Conservation (phyloP, 2,113 vertebrate genomes). For the Tonatia bakeri region DNA sequence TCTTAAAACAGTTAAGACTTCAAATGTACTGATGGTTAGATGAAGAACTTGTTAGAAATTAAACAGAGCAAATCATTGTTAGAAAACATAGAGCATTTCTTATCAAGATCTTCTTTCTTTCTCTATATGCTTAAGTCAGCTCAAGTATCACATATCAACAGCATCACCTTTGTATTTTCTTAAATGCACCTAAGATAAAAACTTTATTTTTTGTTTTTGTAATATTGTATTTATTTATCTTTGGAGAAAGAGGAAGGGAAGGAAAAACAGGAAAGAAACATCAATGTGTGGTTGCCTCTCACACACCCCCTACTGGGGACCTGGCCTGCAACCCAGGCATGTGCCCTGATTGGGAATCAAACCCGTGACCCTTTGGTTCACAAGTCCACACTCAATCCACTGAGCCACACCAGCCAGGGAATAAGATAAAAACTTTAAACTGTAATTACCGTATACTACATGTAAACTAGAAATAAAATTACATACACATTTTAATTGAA, state of each 20-base stretch:
- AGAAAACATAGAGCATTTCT: not conserved
- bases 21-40: not conserved
- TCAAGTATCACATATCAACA: not conserved
- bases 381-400: too few species aligned
- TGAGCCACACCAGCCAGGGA: too few species aligned
- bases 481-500: not conserved
- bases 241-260: too few species aligned
- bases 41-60: not conserved
- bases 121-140: not conserved
- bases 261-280: too few species aligned
- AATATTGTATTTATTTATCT: too few species aligned
- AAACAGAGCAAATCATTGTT: not conserved
- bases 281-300: too few species aligned
- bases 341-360: too few species aligned
- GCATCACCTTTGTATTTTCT: not conserved
- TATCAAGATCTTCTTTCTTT: not conserved
- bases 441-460: not conserved
- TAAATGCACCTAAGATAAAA: not conserved
- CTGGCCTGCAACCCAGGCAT: too few species aligned
- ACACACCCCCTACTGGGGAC: too few species aligned
- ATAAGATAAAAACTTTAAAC: not conserved
- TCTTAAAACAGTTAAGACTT: slow-evolving; percentile 10
- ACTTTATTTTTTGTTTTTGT: not conserved
- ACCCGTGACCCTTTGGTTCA: too few species aligned
- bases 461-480: not conserved